phyloP scores from a whole-genome alignment of 2,113 vertebrate species.

The Pygathrix nemaeus region DNA sequence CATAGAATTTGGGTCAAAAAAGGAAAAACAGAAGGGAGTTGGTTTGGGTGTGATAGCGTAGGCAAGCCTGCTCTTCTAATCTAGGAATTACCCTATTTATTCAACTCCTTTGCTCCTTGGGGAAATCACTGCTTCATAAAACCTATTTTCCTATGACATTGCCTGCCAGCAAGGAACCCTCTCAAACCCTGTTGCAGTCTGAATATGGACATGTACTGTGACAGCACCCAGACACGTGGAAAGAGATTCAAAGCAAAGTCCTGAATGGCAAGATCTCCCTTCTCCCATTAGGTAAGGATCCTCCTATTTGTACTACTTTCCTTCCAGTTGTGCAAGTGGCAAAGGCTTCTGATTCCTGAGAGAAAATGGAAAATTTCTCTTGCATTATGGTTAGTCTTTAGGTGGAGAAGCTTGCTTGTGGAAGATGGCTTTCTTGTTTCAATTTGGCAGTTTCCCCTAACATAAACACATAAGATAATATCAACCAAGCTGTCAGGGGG shows the following conservation, averaged over 20 bases:
- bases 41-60: not conserved
- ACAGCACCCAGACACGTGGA: not conserved
- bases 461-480: not conserved
- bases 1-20: not conserved
- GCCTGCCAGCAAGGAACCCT: not conserved
- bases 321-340: not conserved
- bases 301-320: not conserved
- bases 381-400: not conserved
- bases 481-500: not conserved
- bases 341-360: not conserved
- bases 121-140: not conserved
- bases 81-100: not conserved
- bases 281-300: not conserved
- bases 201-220: fast-evolving
- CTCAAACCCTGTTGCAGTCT: not conserved
- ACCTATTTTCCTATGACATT: not conserved
- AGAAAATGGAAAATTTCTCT: not conserved
- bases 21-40: not conserved
- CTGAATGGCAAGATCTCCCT: not conserved
- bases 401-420: not conserved
- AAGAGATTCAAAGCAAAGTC: not conserved
- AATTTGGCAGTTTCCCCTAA: not conserved
- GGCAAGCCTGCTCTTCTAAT: not conserved
- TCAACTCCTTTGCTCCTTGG: not conserved
- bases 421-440: not conserved